These are phyloP conservation scores for Paracentrotus lividus DNA, from an alignment of 53 echinoderm and acorn worm genomes.

Conservation along the genomic window DNA sequence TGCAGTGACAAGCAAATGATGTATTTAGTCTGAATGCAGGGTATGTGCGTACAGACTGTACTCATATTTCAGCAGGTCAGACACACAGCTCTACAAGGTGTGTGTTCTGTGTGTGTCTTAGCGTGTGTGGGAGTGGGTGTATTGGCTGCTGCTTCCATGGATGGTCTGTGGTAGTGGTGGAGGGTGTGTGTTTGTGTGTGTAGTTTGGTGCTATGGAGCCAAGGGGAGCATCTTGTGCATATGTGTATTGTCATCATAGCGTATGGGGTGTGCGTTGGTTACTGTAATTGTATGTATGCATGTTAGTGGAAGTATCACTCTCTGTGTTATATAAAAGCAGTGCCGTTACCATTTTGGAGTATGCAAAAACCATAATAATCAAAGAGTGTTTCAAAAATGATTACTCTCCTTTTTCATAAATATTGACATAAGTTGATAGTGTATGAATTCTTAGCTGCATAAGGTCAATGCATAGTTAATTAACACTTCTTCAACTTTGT, in stretches of 20 bases:
- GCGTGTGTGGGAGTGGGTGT: constrained; percentile 60
- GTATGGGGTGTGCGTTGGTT: constrained; percentile 60
- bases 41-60: constrained; percentile 56
- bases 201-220: constrained; percentile 54
- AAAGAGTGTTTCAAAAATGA: constrained; percentile 1
- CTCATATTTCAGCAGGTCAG: constrained; percentile 54
- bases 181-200: constrained; percentile 70
- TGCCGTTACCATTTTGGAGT: constrained; percentile 11
- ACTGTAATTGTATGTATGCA: constrained; percentile 65
- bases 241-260: constrained; percentile 47
- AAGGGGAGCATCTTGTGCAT: constrained; percentile 44
- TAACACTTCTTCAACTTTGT: too few species aligned
- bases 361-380: background rate
- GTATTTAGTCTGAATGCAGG: constrained; percentile 66
- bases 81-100: constrained; percentile 32
- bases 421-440: too few species aligned
- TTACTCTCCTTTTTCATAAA: background rate
- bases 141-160: background rate
- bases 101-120: constrained; percentile 37
- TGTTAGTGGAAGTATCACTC: constrained; percentile 41
- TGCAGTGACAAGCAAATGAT: constrained; percentile 69
- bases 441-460: background rate
- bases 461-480: too few species aligned
- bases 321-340: constrained; percentile 22
- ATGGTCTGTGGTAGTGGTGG: background rate